Percentiles rank a stretch among this genome's conserved stretches.
Evolutionary conservation across 2,888 invertebrate genomes (phyloP).

Genomic region (Aleiodes leptofemur): DNA sequence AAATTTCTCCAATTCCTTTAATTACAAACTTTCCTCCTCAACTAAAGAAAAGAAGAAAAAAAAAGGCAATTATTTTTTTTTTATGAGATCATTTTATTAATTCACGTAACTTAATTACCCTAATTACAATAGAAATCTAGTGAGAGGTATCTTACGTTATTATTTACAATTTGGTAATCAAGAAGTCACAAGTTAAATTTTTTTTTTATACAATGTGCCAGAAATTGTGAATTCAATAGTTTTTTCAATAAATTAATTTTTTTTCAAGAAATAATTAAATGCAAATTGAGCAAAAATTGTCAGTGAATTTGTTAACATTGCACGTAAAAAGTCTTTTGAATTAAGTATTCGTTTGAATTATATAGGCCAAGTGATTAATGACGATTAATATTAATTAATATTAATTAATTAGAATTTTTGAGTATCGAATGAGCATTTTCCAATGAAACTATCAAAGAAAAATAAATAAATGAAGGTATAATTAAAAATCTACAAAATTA

Average conservation of each 20-base stretch:
- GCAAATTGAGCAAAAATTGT: conserved; percentile 23
- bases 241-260: neutral
- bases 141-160: conserved; percentile 11
- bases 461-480: conserved; percentile 20
- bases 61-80: too few species aligned
- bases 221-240: too few species aligned
- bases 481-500: conserved; percentile 41
- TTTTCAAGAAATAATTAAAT: neutral
- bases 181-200: neutral
- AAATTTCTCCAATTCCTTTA: too few species aligned
- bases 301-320: conserved; percentile 1
- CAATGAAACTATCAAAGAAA: neutral
- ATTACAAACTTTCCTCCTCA: too few species aligned
- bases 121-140: conserved; percentile 11
- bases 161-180: conserved; percentile 19
- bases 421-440: conserved; percentile 4
- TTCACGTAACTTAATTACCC: neutral
- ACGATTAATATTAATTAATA: neutral
- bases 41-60: too few species aligned
- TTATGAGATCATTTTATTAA: conserved; percentile 9
- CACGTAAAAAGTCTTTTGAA: neutral
- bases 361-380: conserved; percentile 6
- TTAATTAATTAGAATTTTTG: neutral
- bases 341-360: conserved; percentile 6
- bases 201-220: conserved; percentile 12